Percentiles rank a stretch among this genome's conserved stretches.
Evolutionary conservation across 2,797 vertebrate genomes (phyloP).

Genomic region (Botia almorhae): DNA sequence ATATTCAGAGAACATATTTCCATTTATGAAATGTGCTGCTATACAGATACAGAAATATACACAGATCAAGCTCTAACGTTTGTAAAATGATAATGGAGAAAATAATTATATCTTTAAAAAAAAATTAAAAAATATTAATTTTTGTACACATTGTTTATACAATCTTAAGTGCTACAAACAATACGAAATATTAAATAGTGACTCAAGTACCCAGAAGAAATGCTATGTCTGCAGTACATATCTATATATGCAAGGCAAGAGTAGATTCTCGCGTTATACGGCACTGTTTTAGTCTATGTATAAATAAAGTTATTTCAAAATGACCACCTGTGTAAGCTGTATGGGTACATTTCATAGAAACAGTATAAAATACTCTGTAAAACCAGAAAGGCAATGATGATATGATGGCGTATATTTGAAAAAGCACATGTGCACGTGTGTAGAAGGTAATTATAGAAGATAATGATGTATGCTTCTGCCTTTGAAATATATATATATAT

Average conservation of each 20-base stretch:
- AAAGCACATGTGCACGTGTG: conserved; percentile 60
- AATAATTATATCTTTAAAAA: conserved; percentile 85
- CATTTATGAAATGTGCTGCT: conserved; percentile 99
- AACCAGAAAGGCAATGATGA: conserved; percentile 81
- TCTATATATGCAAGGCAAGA: conserved; percentile 83
- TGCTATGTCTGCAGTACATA: conserved; percentile 82
- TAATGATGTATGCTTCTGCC: conserved; percentile 34
- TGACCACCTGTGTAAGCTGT: conserved; percentile 76
- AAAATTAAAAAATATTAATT: conserved; percentile 87
- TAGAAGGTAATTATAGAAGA: conserved; percentile 68
- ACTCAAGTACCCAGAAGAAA: conserved; percentile 85
- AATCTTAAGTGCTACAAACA: conserved; percentile 98
- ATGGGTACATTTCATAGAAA: conserved; percentile 86
- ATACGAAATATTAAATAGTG: conserved; percentile 92
- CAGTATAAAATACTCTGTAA: conserved; percentile 83
- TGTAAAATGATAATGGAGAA: conserved; percentile 88
- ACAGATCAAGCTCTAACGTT: conserved; percentile 91
- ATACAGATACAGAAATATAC: conserved; percentile 98
- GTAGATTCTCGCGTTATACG: conserved; percentile 78
- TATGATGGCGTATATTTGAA: conserved; percentile 52
- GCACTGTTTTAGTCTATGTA: conserved; percentile 76
- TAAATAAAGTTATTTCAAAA: conserved; percentile 80
- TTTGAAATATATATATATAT: conserved; percentile 7
- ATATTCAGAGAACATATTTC: conserved; percentile 99
- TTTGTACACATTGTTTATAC: conserved; percentile 91